Percentiles rank a stretch among this genome's conserved stretches.
Conservation (phyloP, 1,140 invertebrate genomes). For the Heliothis subflexa region DNA sequence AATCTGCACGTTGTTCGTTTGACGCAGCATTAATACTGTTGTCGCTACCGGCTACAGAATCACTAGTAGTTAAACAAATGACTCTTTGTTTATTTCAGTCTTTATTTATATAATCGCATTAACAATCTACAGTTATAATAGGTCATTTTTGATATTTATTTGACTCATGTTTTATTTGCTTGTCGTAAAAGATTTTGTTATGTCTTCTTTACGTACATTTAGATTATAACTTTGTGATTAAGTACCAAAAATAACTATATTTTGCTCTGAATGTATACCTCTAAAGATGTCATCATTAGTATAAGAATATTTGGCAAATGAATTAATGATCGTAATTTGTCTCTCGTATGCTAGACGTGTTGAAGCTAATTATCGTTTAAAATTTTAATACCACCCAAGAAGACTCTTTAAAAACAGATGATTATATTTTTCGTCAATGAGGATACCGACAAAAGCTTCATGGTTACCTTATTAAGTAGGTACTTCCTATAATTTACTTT, state of each 20-base stretch:
- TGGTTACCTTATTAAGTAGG: too few relatives aligned
- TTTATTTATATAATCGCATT: conserved; percentile 40
- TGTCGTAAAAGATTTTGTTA: conserved; percentile 19
- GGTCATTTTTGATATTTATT: conserved; percentile 10
- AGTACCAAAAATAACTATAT: conserved; percentile 27
- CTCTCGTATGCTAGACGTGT: too few relatives aligned
- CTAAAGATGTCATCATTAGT: not conserved
- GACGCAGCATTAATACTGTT: conserved; percentile 48
- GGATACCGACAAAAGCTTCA: too few relatives aligned
- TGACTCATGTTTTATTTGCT: not conserved
- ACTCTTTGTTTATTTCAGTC: conserved; percentile 33
- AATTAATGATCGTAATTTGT: too few relatives aligned
- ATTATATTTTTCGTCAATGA: too few relatives aligned
- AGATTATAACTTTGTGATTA: conserved; percentile 1
- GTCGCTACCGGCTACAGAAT: conserved; percentile 45
- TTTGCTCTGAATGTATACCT: not conserved
- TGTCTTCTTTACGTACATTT: not conserved
- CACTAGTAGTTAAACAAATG: conserved; percentile 37
- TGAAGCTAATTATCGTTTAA: too few relatives aligned
- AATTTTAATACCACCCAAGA: too few relatives aligned
- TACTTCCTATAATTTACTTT: too few relatives aligned
- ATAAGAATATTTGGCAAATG: too few relatives aligned
- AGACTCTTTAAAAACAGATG: too few relatives aligned
- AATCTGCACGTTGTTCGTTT: conserved; percentile 58
- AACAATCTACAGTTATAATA: conserved; percentile 12